Conservation (phyloP, 2,888 invertebrate genomes). For the Drosophila prostipennis region DNA sequence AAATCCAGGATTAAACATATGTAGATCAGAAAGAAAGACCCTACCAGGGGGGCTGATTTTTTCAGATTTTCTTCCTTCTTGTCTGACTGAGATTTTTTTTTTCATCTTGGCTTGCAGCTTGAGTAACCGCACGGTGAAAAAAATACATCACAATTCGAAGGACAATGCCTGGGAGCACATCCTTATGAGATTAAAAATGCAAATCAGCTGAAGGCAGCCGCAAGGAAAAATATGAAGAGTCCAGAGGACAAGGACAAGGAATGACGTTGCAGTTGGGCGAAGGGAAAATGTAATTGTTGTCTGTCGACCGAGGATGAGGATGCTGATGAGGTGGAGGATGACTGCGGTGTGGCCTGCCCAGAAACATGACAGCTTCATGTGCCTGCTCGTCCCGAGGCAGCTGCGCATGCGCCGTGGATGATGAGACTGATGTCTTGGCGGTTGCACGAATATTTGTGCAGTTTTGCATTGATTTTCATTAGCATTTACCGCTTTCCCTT, state of each 20-base stretch:
- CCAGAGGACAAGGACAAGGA: constrained; percentile 32
- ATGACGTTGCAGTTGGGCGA: constrained; percentile 60
- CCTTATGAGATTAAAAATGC: constrained; percentile 83
- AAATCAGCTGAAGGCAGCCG: constrained; percentile 74
- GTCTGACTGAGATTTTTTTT: constrained; percentile 45
- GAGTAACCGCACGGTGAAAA: constrained; percentile 56
- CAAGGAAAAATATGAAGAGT: constrained; percentile 66
- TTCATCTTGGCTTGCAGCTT: constrained; percentile 58
- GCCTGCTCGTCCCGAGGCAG: constrained; percentile 28
- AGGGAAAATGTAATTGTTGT: constrained; percentile 72
- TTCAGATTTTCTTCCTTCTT: constrained; percentile 18
- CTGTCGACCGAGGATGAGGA: constrained; percentile 31
- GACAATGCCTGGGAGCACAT: constrained; percentile 68
- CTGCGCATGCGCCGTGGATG: constrained; percentile 32
- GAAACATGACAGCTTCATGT: constrained; percentile 80
- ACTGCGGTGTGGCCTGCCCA: constrained; percentile 62
- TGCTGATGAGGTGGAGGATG: constrained; percentile 4
- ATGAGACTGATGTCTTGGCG: constrained; percentile 42
- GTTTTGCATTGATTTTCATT: constrained; percentile 75
- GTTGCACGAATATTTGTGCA: constrained; percentile 56
- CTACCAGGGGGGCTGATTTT: constrained; percentile 39
- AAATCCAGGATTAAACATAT: constrained; percentile 76
- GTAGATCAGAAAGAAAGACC: constrained; percentile 58
- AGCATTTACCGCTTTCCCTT: constrained; percentile 55
- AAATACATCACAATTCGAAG: constrained; percentile 48